Evolutionary conservation across 2,888 invertebrate genomes (phyloP), one percentile per base, ranked within the genome.

Genomic region (Smittia sp.): DNA sequence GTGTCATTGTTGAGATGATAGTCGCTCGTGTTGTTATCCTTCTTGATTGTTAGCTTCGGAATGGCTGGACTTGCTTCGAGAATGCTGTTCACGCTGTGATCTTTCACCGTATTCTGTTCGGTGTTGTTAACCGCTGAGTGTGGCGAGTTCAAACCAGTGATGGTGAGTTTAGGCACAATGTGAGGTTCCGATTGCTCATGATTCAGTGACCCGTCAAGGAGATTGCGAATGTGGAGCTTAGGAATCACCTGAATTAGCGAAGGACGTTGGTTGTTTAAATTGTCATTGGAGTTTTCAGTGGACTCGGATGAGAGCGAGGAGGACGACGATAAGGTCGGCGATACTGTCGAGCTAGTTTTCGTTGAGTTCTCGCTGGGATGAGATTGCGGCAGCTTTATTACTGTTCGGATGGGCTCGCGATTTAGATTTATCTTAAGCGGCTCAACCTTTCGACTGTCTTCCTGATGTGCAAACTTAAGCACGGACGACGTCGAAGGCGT

Each of bases 381-480:
- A 7, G 46, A 18, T 39, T 22, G 65, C 38, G 74, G 73, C 27
- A 75, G 18, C 73, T 76, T 76, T 20, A 76, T 75, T 52, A 75
- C 74, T 7, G 75, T 75, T 74, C 75, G 75, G 11, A 76, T 74
- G 25, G 75, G 75, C n/a, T 78, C 77, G 24, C 78, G 77, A 74
- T 77, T 79, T 65, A 83, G 76, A 75, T 83, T 83, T 4, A 83
- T 83, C 76, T 82, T 82, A 46, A 83, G 76, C n/a, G 83, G 83
- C 75, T 83, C 82, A 4, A 83, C 83, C 76, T 81, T 81, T 22
- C 75, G 62, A 18, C 25, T 74, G n/a, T 75, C 75, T 72, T 72
- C 72, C 7, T 24, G 38, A 39, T 72, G 62, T 41, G 41, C 27
- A 39, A n/a, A 65, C 18, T 39, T 62, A 11, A 46, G 15, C 22